Conservation (phyloP, 2,797 vertebrate genomes). For the Brachymystax lenok region DNA sequence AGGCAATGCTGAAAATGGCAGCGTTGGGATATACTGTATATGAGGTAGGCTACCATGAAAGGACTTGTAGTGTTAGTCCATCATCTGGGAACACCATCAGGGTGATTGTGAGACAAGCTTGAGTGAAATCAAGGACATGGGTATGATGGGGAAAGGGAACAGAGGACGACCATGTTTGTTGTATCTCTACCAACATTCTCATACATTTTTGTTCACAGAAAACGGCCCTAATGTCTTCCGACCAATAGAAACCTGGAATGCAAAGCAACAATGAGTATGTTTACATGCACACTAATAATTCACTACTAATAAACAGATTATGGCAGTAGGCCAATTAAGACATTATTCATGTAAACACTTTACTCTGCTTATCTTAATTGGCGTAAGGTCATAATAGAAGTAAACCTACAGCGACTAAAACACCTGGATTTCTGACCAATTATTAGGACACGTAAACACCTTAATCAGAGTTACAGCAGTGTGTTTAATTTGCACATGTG, state of each 20-base stretch:
- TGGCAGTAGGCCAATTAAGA: too few relatives aligned
- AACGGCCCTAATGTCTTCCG: too few relatives aligned
- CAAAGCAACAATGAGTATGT: not conserved
- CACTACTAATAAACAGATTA: too few relatives aligned
- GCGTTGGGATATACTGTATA: not conserved
- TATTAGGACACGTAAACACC: too few relatives aligned
- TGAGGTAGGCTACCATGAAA: not conserved
- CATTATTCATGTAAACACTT: too few relatives aligned
- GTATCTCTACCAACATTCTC: not conserved
- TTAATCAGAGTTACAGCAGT: too few relatives aligned
- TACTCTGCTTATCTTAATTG: too few relatives aligned
- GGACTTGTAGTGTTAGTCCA: not conserved
- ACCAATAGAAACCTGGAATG: not conserved
- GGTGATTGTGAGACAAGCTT: conserved; percentile 6
- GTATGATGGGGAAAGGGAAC: not conserved
- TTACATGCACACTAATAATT: too few relatives aligned
- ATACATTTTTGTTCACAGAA: not conserved
- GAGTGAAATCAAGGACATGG: conserved; percentile 6
- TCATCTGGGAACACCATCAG: conserved; percentile 8
- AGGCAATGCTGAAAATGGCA: conserved; percentile 7
- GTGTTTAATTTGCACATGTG: too few relatives aligned
- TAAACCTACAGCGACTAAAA: too few relatives aligned
- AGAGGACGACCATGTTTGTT: not conserved
- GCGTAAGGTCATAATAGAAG: too few relatives aligned
- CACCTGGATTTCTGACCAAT: too few relatives aligned